Evolutionary conservation across 92 coral and sea anemone species (phyloP), one percentile per base, ranked within the genome.

Genomic region (Chrysogorgia sp.): DNA sequence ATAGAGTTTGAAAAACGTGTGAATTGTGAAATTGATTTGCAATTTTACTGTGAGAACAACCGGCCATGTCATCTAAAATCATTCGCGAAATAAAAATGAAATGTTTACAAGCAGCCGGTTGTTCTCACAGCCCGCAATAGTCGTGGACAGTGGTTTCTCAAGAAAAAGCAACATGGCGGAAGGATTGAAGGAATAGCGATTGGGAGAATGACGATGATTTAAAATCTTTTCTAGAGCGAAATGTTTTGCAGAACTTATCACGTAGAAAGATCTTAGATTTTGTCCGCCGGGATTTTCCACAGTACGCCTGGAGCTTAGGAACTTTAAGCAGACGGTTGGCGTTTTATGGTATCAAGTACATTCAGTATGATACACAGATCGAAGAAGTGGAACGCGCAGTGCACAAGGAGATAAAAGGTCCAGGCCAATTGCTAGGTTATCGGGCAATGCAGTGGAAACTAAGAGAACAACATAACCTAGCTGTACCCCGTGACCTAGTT

Each of bases 281-380:
- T 17, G 81, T 71, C 19, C 7, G 23, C 1, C 76, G 81, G 14
- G 66, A 81, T 48, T 71, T 71, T 80, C 80, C 66, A 7, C 80
- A 71, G 57, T 81, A 81, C 15, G 65, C 85, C 25, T 81, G 80
- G 85, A 58, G 62, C 40, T 61, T 81, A 55, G 69, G 85, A 37
- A 40, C 80, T 65, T 62, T 43, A 45, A 81, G 58, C 53, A 61
- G 85, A 26, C 59, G 80, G 71, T 74, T 81, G 15, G 61, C 80
- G 21, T 29, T 35, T 58, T 71, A 71, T 60, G 57, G 60, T 71
- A 45, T 81, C 30, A 81, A 81, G 45, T 81, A 81, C 30, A 59
- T 61, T 17, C 40, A 55, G 22, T 71, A 81, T 32, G 85, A 81
- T 72, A 81, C 47, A 57, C 32, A 48, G 15, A 31, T 78, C 30